Conservation (phyloP, 2,797 vertebrate species). For the Liparis tanakae region DNA sequence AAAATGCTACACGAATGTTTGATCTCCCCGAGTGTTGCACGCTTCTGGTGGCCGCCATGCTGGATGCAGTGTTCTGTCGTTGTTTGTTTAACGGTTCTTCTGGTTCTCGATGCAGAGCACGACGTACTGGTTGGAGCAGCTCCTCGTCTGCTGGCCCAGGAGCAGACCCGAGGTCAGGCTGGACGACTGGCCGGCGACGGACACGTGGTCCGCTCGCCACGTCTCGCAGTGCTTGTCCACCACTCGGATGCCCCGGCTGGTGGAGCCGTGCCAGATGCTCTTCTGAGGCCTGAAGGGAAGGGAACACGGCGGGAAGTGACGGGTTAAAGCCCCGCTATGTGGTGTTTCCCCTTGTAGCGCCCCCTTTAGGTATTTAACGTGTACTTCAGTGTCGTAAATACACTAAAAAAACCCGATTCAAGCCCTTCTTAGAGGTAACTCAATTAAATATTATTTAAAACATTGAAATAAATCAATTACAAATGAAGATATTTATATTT, state of each 20-base stretch:
- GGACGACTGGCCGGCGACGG: slow-evolving; percentile 90
- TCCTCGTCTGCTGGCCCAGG: slow-evolving; percentile 90
- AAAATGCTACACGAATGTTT: slow-evolving; percentile 43
- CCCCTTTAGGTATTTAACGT: no score
- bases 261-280: slow-evolving; percentile 94
- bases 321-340: no score
- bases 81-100: slow-evolving; percentile 61
- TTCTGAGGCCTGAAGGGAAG: slow-evolving; percentile 90
- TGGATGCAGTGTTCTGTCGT: slow-evolving; percentile 28
- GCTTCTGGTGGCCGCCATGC: slow-evolving; percentile 3
- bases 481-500: no score
- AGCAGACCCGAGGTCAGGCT: slow-evolving; percentile 87
- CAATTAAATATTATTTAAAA: no score
- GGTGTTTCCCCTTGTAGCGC: no score
- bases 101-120: slow-evolving; percentile 94
- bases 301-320: neutral
- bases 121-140: slow-evolving; percentile 90
- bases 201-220: slow-evolving; percentile 87
- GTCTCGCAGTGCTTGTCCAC: slow-evolving; percentile 92
- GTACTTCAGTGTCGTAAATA: no score
- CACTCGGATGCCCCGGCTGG: slow-evolving; percentile 82
- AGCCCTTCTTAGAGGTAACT: no score
- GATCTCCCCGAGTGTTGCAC: slow-evolving; percentile 19
- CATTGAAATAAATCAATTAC: no score
- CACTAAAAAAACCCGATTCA: no score